Evolutionary conservation across 1,140 invertebrate species (phyloP), one percentile per base, ranked within the genome.

Genomic region (Araneus ventricosus): DNA sequence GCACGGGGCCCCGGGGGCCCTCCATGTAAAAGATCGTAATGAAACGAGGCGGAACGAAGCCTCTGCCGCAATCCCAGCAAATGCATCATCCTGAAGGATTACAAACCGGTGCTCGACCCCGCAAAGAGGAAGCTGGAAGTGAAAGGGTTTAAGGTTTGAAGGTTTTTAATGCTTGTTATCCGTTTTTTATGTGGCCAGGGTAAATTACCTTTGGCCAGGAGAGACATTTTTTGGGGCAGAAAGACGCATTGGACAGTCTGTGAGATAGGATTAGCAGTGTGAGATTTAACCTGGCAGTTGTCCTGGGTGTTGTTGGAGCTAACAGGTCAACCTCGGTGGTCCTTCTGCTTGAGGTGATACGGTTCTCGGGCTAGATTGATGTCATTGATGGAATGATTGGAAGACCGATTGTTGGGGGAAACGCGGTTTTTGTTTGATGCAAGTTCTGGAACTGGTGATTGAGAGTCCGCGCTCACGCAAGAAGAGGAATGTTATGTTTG

Each of bases 11-110:
- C 27, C 27, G 52, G 52, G 34, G 67, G n/a, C 67, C 30, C 52
- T 61, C 52, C 24, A 61, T 30, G 52, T 86, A 61, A 61, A 37
- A 86, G 84, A 86, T 86, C 84, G 84, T 86, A 86, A 86, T 86
- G 84, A 86, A 86, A 86, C 57, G 61, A 86, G 52, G 84, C 52
- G 84, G 84, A 86, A 86, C 84, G 84, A 61, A 57, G 30, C 10
- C 84, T 37, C 22, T 61, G 52, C 4, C 84, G 27, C 5, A 30
- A 86, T 86, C 57, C 27, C 17, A 0, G 17, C 41, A 61, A 86
- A 86, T 86, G 52, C 52, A 86, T 86, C 84, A 61, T 57, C 6
- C 7, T 86, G 84, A 84, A 59, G 84, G 84, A 61, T 86, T 86
- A 34, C 52, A 34, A 41, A 27, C 22, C 10, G 39, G 10, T 45